phyloP scores from a whole-genome alignment of 1,140 invertebrate genomes.

The Ectropis grisescens region DNA sequence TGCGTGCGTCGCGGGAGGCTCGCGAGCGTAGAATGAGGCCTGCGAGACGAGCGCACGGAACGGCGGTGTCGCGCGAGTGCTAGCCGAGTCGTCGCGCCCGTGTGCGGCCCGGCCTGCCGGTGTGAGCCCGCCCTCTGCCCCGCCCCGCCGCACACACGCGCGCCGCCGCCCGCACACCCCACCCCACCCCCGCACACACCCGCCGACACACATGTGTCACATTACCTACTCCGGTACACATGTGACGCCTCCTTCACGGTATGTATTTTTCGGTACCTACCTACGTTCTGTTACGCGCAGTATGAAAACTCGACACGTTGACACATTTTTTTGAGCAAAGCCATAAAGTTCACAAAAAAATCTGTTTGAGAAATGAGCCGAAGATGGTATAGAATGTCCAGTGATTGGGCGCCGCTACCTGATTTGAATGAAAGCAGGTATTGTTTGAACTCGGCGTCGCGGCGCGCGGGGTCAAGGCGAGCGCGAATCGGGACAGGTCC shows the following conservation, averaged over 20 bases:
- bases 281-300: slow-evolving; percentile 1
- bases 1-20: slow-evolving; percentile 36
- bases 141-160: slow-evolving; percentile 21
- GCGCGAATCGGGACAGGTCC: slow-evolving; percentile 12
- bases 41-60: no score
- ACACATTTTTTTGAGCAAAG: background rate
- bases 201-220: slow-evolving; percentile 34
- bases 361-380: no score
- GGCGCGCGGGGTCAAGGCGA: background rate
- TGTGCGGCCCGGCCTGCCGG: slow-evolving; percentile 21
- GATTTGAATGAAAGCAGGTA: no score
- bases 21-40: slow-evolving; percentile 40
- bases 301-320: background rate
- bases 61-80: no score
- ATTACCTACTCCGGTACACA: slow-evolving; percentile 40
- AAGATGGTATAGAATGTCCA: no score
- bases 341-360: no score
- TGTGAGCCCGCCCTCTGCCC: slow-evolving; percentile 16
- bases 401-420: no score
- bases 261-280: slow-evolving; percentile 56
- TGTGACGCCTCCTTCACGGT: slow-evolving; percentile 54
- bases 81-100: slow-evolving; percentile 23
- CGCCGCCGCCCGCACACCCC: no score
- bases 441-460: no score
- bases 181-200: slow-evolving; percentile 16